A percentile compares a stretch with the other conserved stretches of the same genome.
These are phyloP conservation scores for Triops longicaudatus DNA, from an alignment of 1,140 invertebrate genomes.

Conservation along the genomic window DNA sequence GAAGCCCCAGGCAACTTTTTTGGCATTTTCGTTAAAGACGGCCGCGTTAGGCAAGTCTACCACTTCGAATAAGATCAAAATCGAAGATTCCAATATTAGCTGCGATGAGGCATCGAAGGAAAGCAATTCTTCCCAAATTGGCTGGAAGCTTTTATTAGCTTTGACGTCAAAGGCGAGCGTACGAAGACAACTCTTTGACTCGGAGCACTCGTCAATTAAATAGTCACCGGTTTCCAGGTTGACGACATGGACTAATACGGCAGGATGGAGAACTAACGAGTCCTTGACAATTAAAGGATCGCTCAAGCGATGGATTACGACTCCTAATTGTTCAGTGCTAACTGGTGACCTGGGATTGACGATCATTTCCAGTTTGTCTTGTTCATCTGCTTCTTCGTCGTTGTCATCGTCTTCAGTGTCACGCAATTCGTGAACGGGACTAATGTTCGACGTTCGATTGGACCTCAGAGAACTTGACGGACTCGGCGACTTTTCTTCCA, in stretches of 20 bases:
- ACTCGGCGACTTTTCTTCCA: neutral
- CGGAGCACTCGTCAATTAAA: neutral
- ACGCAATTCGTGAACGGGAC: neutral
- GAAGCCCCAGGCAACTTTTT: conserved; percentile 18
- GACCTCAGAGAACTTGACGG: neutral
- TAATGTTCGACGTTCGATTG: conserved; percentile 7
- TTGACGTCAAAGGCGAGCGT: neutral
- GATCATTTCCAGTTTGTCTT: neutral
- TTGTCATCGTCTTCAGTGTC: neutral
- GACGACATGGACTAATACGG: conserved; percentile 19
- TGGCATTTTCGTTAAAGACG: neutral
- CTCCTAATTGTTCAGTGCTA: neutral
- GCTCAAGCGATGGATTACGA: neutral
- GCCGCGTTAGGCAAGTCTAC: neutral
- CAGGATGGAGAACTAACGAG: neutral
- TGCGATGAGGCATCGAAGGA: neutral
- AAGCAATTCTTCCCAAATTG: conserved; percentile 11
- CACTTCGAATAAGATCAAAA: conserved; percentile 18
- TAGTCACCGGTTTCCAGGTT: conserved; percentile 3
- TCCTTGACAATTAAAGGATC: neutral
- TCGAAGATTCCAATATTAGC: neutral
- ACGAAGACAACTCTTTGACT: neutral
- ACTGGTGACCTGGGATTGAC: neutral
- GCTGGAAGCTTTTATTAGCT: neutral
- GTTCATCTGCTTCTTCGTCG: neutral